phyloP scores from a whole-genome alignment of 2,888 invertebrate species.

The Yponomeuta evonymella region DNA sequence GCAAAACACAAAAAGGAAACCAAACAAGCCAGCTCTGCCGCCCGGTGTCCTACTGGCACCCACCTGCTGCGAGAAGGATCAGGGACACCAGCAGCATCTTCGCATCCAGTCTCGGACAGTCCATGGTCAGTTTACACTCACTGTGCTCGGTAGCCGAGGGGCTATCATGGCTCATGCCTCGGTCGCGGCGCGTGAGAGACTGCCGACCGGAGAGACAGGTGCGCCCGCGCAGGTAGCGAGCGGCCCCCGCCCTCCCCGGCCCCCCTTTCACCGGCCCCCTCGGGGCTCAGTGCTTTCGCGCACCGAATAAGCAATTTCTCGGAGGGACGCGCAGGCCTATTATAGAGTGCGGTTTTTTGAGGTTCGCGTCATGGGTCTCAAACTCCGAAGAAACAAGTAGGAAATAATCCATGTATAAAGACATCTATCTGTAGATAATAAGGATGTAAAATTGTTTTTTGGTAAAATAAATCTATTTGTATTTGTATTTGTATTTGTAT shows the following conservation, averaged over 20 bases:
- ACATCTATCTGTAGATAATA: too few species aligned
- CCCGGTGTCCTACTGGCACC: slow-evolving; percentile 2
- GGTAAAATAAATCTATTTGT: too few species aligned
- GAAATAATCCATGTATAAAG: too few species aligned
- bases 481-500: too few species aligned
- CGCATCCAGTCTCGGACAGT: slow-evolving; percentile 9
- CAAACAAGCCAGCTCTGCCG: not conserved
- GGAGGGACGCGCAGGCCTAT: not conserved
- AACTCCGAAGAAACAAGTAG: too few species aligned
- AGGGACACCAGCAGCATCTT: slow-evolving; percentile 1
- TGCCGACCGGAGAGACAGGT: slow-evolving; percentile 43
- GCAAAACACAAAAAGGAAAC: not conserved
- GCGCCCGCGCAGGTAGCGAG: slow-evolving; percentile 32
- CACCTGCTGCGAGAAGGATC: slow-evolving; percentile 8
- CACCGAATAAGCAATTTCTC: slow-evolving; percentile 55
- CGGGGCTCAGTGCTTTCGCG: slow-evolving; percentile 46
- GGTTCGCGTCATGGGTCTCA: too few species aligned
- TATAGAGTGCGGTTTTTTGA: not conserved
- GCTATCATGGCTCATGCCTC: slow-evolving; percentile 45
- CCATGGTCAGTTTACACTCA: slow-evolving; percentile 11
- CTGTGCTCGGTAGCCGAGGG: not conserved
- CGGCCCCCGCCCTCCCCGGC: slow-evolving; percentile 22
- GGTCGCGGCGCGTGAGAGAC: slow-evolving; percentile 40
- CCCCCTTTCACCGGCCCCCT: slow-evolving; percentile 22
- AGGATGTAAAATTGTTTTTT: too few species aligned